Base-by-base conservation (phyloP, 2,888 invertebrate genomes). In the Cecidostiba fungosa region DNA sequence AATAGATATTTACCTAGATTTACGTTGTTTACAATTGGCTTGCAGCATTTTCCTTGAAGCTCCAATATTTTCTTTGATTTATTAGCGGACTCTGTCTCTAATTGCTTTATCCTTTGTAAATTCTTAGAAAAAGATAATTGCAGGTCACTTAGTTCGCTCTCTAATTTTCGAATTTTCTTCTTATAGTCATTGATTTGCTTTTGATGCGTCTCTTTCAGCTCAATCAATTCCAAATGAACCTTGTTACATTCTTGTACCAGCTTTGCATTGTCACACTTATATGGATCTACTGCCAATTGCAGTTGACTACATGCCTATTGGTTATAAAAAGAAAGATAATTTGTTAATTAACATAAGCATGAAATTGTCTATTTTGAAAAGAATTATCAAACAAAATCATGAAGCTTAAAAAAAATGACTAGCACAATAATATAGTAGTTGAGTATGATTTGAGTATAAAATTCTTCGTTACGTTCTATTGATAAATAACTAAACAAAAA, bases 211-310 rank as follows among this genome's bases (percentile, higher is more conserved):
- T 97, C 97, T 89, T 95, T 95, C 76, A 95, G 93, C 90, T 95
- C 94, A 84, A 96, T 94, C 85, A 96, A 94, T 90, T 96, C 95
- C 89, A 95, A 93, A 91, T 97, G 96, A 77, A 97, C 93, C 89
- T 95, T 94, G 93, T 97, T 97, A 91, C 96, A 96, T 94, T 97
- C 97, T 92, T 95, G 95, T 84, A 97, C 95, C 76, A 97, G 94
- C 92, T 95, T 96, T 43, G 96, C 95, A 93, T 97, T 97, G 91
- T 97, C 97, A 92, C 96, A 96, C 94, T 96, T 97, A 90, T 96
- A 97, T 0, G 97, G 97, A 92, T 97, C 97, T 62, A 96, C 95
- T 89, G 96, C 96, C 83, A 96, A 93, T 93, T 96, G 95, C 90
- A 97, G 94, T 87, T 95, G 95, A 90, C 95, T 95, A 88, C 96